Base-by-base conservation (phyloP, 2,113 vertebrate species). In the Plestiodon gilberti region DNA sequence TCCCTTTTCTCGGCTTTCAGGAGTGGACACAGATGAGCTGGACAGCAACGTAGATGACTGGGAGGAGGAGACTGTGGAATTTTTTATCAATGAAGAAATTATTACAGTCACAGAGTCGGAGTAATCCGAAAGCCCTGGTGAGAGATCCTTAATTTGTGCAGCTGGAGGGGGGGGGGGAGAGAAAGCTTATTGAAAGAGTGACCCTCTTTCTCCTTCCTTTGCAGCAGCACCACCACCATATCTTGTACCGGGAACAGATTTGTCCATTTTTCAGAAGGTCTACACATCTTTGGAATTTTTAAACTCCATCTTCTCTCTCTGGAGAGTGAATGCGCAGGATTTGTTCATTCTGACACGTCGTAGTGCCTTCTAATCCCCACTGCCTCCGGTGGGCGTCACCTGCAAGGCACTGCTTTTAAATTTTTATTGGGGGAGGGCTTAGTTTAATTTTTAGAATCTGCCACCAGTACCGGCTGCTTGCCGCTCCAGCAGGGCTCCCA, bases 61-160 rank as follows among this genome's bases (percentile, higher is more conserved):
- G 99, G 99, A 99, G 94, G 99, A 99, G 92, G 99, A 99, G 95
- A 99, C 98, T 89, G 98, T 99, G 88, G 99, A 99, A 94, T 99
- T 99, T 96, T 99, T 99, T 96, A 98, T 99, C 98, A 99, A 98
- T 91, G 99, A 99, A 97, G 99, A 99, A 97, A 98, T 98, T 95
- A 98, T 99, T 97, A 97, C 97, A 83, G 95, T 99, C 75, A 97
- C 97, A 94, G 98, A 96, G 95, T 97, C 98, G 90, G 97, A 97
- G 96, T 99, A 98, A 97, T 97, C 95, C 90, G 86, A 96, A 92
- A 91, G 35, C 91, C 40, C 87, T 88, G 96, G 96, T 97, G 92
- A 95, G 94, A n/a, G 11, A 13, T 2, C 14, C 82, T 22, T 30
- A 13, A 2, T 7, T 76, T 40, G 52, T 86, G 30, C n/a, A 4